Conservation (phyloP, 2,113 vertebrate genomes). For the Cisticola juncidis region DNA sequence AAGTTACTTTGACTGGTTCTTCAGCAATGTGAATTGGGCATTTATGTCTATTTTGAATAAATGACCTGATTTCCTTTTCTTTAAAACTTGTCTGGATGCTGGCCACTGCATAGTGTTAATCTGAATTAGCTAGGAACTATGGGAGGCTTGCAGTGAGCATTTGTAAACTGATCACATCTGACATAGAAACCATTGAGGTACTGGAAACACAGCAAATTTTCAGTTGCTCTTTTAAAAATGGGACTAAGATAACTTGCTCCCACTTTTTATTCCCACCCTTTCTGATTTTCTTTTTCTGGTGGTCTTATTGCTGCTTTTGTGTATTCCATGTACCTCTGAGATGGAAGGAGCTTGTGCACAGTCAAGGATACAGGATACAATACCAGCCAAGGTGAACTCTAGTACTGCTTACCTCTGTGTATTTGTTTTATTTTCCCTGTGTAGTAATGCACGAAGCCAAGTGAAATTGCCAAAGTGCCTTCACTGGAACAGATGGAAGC, state of each 20-base stretch:
- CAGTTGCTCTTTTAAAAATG: neutral
- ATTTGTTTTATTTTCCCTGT: neutral
- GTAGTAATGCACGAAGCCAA: neutral
- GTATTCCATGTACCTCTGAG: neutral
- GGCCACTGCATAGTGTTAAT: neutral
- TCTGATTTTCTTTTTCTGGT: neutral
- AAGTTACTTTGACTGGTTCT: neutral
- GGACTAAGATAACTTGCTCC: neutral
- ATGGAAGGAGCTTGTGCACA: neutral
- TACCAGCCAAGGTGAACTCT: neutral
- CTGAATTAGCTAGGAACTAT: neutral
- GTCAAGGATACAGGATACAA: neutral
- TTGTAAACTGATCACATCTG: conserved; percentile 53
- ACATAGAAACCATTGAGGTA: conserved; percentile 29
- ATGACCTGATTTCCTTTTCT: neutral
- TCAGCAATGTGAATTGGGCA: neutral
- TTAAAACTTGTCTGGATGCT: neutral
- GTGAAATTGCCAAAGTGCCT: neutral
- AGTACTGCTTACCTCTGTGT: neutral
- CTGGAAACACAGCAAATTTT: neutral
- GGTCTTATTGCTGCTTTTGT: neutral
- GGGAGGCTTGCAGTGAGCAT: neutral
- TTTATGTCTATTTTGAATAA: neutral
- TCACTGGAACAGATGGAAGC: neutral
- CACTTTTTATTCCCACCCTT: neutral